A percentile compares a stretch with the other conserved stretches of the same genome.
phyloP scores from a whole-genome alignment of 2,113 vertebrate species.

The Tetrao urogallus region DNA sequence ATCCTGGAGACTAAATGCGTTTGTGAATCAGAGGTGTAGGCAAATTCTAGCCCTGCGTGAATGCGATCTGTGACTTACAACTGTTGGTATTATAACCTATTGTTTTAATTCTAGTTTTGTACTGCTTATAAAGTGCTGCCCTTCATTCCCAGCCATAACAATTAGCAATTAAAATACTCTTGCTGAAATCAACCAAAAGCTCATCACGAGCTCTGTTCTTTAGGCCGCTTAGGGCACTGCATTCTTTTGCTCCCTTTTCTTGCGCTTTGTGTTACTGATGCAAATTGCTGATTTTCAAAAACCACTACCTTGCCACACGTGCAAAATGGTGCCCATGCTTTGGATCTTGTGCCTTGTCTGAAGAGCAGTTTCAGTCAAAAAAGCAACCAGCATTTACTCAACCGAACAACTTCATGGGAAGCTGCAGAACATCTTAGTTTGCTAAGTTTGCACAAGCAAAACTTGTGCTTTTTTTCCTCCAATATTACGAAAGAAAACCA shows the following conservation, averaged over 20 bases:
- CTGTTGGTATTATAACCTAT: accelerated
- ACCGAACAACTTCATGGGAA: neutral
- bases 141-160: neutral
- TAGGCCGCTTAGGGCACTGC: neutral
- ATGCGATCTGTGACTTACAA: neutral
- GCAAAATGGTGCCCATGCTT: neutral
- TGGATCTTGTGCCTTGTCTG: neutral
- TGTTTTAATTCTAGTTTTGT: neutral
- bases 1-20: neutral
- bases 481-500: neutral
- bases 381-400: neutral
- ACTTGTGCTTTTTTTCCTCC: accelerated
- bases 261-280: neutral
- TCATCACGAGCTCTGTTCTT: neutral
- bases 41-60: neutral
- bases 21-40: neutral
- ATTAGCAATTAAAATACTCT: neutral
- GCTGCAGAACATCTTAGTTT: neutral
- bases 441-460: neutral
- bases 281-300: neutral
- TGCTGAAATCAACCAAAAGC: neutral
- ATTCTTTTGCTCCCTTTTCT: neutral
- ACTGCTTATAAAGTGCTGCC: neutral
- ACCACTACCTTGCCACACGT: neutral
- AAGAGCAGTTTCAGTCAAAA: neutral